Evolutionary conservation across 2,113 vertebrate species (phyloP), one percentile per base, ranked within the genome.

Genomic region (Coracopsis vasa): DNA sequence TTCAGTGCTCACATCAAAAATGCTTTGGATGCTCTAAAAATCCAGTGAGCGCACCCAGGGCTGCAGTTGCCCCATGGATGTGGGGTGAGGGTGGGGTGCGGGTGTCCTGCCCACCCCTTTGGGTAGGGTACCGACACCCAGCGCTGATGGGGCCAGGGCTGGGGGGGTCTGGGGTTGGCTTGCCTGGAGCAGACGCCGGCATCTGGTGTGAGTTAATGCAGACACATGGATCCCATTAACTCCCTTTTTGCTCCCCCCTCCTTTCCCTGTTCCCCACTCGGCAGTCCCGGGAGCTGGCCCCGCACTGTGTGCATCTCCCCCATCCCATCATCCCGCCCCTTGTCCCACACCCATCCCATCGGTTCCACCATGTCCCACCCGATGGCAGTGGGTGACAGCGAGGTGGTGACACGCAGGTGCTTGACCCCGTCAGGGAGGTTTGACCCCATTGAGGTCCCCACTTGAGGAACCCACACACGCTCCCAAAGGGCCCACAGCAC

Each of bases 201-300:
- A 96, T 97, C 96, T 97, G 96, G 92, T 78, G 95, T 70, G 64
- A 72, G 94, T 97, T 97, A 96, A 80, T 56, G 61, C 90, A 37
- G 72, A 87, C 92, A 96, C 84, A 95, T 96, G 95, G 90, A 94
- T 83, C 91, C 50, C 56, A 96, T 96, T 96, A 95, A 94, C 33
- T 48, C 51, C 80, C 64, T 56, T 53, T 62, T 61, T 35, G 29
- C 33, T 16, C 6, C 54, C 25, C 39, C 20, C 35, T 28, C 47
- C 7, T 33, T 65, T 27, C 54, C 53, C 79, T 16, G 3, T 47
- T 33, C 54, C 79, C 29, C 29, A 5, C 86, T 60, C 51, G 2
- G n/a, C 77, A 61, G 78, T 62, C 29, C 67, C 23, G 2, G 61
- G 20, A 83, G 71, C 54, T 25, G 18, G n/a, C 35, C n/a, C 70